Conservation (phyloP, 2,888 invertebrate genomes). For the Hemicrepidius hirtus region DNA sequence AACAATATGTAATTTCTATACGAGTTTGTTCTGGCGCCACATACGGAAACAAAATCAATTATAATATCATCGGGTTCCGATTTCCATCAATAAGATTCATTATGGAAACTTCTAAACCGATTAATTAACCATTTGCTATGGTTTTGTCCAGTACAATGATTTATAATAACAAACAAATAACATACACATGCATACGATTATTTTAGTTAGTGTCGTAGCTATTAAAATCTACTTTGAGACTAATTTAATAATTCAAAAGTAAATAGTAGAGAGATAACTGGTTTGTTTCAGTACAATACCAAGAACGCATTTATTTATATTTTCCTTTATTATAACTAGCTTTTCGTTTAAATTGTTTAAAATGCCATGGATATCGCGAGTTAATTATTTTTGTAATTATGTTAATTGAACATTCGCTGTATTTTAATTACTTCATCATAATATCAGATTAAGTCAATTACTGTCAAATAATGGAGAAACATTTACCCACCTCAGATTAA, state of each 20-base stretch:
- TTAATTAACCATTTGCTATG: slow-evolving; percentile 39
- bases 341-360: slow-evolving; percentile 27
- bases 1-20: slow-evolving; percentile 42
- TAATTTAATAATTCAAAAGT: slow-evolving; percentile 39
- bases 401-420: slow-evolving; percentile 17
- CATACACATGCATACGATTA: slow-evolving; percentile 20
- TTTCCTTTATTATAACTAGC: background rate
- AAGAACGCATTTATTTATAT: background rate
- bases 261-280: slow-evolving; percentile 35
- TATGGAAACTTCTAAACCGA: slow-evolving; percentile 31
- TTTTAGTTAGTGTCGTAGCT: slow-evolving; percentile 28
- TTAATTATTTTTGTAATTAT: slow-evolving; percentile 31
- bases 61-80: slow-evolving; percentile 33
- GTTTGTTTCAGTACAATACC: slow-evolving; percentile 16
- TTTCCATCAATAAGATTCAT: slow-evolving; percentile 38
- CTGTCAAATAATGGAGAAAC: slow-evolving; percentile 23
- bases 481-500: slow-evolving; percentile 11
- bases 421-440: slow-evolving; percentile 16
- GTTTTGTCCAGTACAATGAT: slow-evolving; percentile 37
- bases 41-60: slow-evolving; percentile 44
- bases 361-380: background rate
- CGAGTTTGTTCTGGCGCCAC: slow-evolving; percentile 39
- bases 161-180: slow-evolving; percentile 35
- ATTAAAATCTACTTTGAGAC: slow-evolving; percentile 41
- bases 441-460: slow-evolving; percentile 29